Evolutionary conservation across 1,140 invertebrate species (phyloP), one percentile per base, ranked within the genome.

Genomic region (Papilio polyxenes): DNA sequence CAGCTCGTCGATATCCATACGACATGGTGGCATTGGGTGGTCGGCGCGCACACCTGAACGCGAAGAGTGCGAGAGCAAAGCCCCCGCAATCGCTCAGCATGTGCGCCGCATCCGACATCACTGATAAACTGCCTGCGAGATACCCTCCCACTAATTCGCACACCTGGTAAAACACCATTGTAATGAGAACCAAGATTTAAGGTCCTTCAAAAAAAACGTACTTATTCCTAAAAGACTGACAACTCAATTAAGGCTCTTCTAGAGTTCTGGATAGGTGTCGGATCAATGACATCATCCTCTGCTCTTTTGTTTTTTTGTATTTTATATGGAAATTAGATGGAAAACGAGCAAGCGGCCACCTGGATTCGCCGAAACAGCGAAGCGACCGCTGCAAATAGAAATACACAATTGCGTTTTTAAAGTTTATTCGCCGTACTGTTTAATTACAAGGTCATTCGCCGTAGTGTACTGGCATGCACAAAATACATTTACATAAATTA

Each of bases 101-200:
- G 95, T 98, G 97, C 49, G 97, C 97, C 44, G 97, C 97, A 94
- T 98, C 97, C 31, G 97, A 96, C 96, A 98, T 97, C 85, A 98
- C 96, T 11, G 98, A 97, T 81, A 98, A 94, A 93, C 97, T 98
- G 88, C 97, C 96, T 20, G 97, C 97, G 49, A 98, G 89, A 90
- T 97, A 96, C 2, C 97, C 97, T 84, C 97, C 97, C 69, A 97
- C 92, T 85, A 97, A 92, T 95, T 97, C 96, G 85, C 96, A 95
- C 85, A 96, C 91, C 96, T 97, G 83, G 6, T 84, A 44, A 65
- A 81, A 65, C 51, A 53, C 7, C n/a, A 72, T 7, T 1, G 4
- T 37, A 31, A 31, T 65, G 10, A 65, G 3, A 23, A 56, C 53
- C 4, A 59, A 8, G 15, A 23, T 9, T 23, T 62, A 62, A 2